A percentile compares a stretch with the other conserved stretches of the same genome.
These are phyloP conservation scores for Otolemur garnettii DNA, from an alignment of 2,113 vertebrate species.

Conservation along the genomic window DNA sequence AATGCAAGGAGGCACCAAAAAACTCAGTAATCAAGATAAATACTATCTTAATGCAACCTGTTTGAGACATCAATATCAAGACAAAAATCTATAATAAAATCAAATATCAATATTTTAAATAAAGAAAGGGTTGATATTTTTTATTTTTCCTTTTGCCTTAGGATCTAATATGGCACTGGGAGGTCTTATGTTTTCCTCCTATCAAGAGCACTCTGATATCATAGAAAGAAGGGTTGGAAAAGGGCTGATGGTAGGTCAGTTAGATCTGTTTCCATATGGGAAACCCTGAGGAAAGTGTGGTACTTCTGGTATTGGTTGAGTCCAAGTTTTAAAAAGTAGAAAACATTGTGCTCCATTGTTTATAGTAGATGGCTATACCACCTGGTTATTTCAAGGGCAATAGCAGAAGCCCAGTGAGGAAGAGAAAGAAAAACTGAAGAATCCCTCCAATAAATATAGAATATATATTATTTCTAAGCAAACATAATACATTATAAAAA, in stretches of 20 bases:
- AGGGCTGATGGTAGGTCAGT: not conserved
- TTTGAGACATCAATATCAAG: constrained; percentile 13
- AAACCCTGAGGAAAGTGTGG: not conserved
- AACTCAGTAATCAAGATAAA: not conserved
- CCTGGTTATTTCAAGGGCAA: not conserved
- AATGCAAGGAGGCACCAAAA: constrained; percentile 1
- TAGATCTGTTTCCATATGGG: not conserved
- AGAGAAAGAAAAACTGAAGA: constrained; percentile 22
- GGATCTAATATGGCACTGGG: not conserved
- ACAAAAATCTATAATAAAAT: not conserved
- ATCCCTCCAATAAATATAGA: not conserved
- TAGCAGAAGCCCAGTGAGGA: not conserved
- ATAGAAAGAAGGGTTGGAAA: not conserved
- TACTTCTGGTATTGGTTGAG: not conserved
- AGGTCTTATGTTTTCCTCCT: not conserved
- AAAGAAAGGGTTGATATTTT: not conserved
- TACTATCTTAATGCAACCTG: not conserved
- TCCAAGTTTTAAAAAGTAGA: not conserved
- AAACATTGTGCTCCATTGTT: not conserved
- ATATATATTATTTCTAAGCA: not conserved
- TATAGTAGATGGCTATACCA: not conserved
- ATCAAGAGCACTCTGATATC: too few species aligned
- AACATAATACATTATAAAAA: not conserved
- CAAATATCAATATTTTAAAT: not conserved
- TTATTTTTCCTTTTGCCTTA: not conserved